phyloP scores from a whole-genome alignment of 2,797 vertebrate genomes.

The Gadopsis bispinosus region DNA sequence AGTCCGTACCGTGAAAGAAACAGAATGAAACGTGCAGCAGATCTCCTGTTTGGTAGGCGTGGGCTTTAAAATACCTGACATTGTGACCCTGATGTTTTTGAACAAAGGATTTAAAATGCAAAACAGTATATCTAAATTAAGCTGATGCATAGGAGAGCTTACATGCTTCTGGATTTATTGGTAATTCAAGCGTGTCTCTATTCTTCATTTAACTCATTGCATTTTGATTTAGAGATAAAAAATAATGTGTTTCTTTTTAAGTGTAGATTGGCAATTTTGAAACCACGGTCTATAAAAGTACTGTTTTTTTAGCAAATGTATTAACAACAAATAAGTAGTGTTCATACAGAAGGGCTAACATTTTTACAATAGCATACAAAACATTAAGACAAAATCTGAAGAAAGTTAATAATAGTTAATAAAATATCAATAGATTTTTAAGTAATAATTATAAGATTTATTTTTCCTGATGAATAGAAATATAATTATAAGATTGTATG shows the following conservation, averaged over 20 bases:
- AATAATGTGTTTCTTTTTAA: background rate
- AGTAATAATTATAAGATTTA: too few species aligned
- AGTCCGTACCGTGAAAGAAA: background rate
- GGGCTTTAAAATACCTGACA: constrained; percentile 30
- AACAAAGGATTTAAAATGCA: constrained; percentile 25
- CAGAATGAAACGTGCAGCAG: background rate
- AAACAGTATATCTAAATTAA: constrained; percentile 27
- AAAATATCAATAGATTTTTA: too few species aligned
- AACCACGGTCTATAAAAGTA: background rate
- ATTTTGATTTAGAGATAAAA: constrained; percentile 4
- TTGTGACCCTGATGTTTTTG: constrained; percentile 16
- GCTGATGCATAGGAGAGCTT: background rate
- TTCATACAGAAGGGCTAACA: background rate
- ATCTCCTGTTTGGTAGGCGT: constrained; percentile 4
- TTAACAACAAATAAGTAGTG: background rate
- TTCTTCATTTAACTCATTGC: background rate
- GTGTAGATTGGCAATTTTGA: background rate
- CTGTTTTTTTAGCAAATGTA: background rate
- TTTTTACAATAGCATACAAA: background rate
- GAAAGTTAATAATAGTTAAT: too few species aligned
- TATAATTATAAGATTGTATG: background rate
- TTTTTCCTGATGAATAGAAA: background rate
- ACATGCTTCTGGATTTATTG: background rate
- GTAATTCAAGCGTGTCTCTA: constrained; percentile 4
- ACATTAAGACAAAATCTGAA: background rate